These are phyloP conservation scores for Empis livida DNA, from an alignment of 2,888 invertebrate species.

Conservation along the genomic window DNA sequence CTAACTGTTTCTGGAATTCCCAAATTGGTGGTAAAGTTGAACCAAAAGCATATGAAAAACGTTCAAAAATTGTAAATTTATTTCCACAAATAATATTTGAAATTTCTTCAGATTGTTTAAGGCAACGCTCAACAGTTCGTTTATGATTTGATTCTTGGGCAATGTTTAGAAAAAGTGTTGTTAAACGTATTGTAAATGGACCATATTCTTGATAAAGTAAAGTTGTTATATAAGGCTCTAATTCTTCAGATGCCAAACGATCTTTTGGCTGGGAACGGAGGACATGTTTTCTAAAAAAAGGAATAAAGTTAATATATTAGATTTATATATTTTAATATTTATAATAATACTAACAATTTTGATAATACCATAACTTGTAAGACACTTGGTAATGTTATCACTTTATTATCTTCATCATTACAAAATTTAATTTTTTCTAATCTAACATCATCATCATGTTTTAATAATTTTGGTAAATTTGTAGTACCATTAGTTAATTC, in stretches of 20 bases:
- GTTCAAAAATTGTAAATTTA: conserved; percentile 19
- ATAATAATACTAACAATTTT: conserved; percentile 48
- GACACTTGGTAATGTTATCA: conserved; percentile 46
- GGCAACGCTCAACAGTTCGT: conserved; percentile 75
- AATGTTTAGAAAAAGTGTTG: conserved; percentile 63
- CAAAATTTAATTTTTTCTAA: conserved; percentile 64
- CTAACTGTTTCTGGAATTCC: conserved; percentile 63
- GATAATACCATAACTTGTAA: conserved; percentile 70
- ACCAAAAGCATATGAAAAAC: conserved; percentile 54
- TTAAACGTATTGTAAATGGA: conserved; percentile 63
- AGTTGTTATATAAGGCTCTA: conserved; percentile 60
- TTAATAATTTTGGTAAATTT: conserved; percentile 50
- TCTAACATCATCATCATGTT: conserved; percentile 75
- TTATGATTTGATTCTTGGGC: conserved; percentile 62
- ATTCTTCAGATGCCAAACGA: conserved; percentile 66
- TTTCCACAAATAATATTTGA: conserved; percentile 42
- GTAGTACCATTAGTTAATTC: conserved; percentile 38
- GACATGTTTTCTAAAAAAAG: conserved; percentile 48
- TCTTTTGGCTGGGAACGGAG: conserved; percentile 64
- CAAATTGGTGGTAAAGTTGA: conserved; percentile 60
- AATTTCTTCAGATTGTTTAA: conserved; percentile 74
- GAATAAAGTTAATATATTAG: not conserved
- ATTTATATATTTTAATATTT: no score
- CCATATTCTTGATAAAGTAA: conserved; percentile 51
- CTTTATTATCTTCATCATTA: conserved; percentile 40